Base-by-base conservation (phyloP, 2,113 vertebrate genomes). In the Brachyhypopomus occidentalis region DNA sequence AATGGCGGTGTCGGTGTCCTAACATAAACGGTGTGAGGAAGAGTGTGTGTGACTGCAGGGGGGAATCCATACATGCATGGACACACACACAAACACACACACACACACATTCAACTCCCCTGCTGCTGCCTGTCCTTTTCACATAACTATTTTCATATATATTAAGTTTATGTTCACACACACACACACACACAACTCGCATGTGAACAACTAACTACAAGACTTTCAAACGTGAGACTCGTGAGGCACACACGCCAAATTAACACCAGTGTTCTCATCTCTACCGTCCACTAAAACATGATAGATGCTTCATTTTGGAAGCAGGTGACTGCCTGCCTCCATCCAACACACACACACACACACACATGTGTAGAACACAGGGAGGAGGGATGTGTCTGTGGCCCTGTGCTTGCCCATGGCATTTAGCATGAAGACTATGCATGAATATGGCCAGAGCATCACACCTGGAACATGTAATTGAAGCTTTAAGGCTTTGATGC, bases 401-500 rank as follows among this genome's bases (percentile, higher is more conserved):
- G 83, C 83, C 81, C 48, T 77, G 85, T 77, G 72, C 41, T 72
- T 69, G 79, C 59, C 30, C 48, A 74, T 59, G 81, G 86, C n/a
- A n/a, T n/a, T 79, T 1, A 69, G 66, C 80, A 64, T 79, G 85
- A 38, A 83, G 83, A 78, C 81, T 87, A 85, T 82, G 79, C 85
- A 88, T 88, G 80, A 88, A 81, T 71, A 84, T 56, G 83, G 87
- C 86, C 55, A 77, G 87, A 83, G 73, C n/a, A 82, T 63, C 84
- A 75, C 84, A 60, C 75, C 72, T 62, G 70, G 81, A 82, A 75
- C 88, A 77, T 77, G 85, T 91, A 92, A 91, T 92, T 92, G 90
- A 91, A n/a, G n/a, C n/a, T n/a, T 92, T 88, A 90, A 88, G 79
- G 87, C 71, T 84, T 75, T 91, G 89, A 92, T 78, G 89, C 88